Evolutionary conservation across 1,140 invertebrate species (phyloP).

Genomic region (Atta cephalotes): DNA sequence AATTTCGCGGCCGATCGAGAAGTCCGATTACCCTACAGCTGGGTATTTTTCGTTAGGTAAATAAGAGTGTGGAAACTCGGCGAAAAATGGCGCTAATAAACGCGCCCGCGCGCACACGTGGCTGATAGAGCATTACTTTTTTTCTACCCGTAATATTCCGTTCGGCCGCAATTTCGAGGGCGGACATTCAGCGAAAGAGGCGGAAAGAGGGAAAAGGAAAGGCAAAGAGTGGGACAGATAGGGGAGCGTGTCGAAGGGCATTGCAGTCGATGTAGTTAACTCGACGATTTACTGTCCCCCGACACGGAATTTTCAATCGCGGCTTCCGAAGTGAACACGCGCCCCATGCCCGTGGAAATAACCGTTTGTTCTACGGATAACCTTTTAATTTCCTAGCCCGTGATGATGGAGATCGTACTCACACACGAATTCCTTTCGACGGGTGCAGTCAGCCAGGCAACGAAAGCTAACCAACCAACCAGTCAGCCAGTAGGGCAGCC

Average conservation of each 20-base stretch:
- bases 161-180: constrained; percentile 30
- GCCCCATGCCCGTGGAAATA: constrained; percentile 40
- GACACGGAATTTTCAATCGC: constrained; percentile 62
- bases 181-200: neutral
- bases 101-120: neutral
- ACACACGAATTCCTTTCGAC: constrained; percentile 57
- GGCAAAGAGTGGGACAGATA: neutral
- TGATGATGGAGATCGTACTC: constrained; percentile 50
- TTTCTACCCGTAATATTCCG: constrained; percentile 27
- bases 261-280: constrained; percentile 59
- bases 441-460: constrained; percentile 17
- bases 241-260: constrained; percentile 33
- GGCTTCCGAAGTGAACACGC: constrained; percentile 45
- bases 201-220: neutral
- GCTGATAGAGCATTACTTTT: constrained; percentile 44
- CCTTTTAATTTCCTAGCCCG: constrained; percentile 58
- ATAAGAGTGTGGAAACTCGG: constrained; percentile 41
- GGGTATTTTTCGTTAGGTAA: constrained; percentile 58
- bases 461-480: neutral
- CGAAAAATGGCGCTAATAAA: constrained; percentile 61
- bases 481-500: neutral
- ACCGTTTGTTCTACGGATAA: constrained; percentile 58
- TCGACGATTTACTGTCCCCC: constrained; percentile 61
- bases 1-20: constrained; percentile 62
- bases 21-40: constrained; percentile 44